Evolutionary conservation across 2,888 invertebrate genomes (phyloP), one percentile per base, ranked within the genome.

Genomic region (Yponomeuta malinellus): DNA sequence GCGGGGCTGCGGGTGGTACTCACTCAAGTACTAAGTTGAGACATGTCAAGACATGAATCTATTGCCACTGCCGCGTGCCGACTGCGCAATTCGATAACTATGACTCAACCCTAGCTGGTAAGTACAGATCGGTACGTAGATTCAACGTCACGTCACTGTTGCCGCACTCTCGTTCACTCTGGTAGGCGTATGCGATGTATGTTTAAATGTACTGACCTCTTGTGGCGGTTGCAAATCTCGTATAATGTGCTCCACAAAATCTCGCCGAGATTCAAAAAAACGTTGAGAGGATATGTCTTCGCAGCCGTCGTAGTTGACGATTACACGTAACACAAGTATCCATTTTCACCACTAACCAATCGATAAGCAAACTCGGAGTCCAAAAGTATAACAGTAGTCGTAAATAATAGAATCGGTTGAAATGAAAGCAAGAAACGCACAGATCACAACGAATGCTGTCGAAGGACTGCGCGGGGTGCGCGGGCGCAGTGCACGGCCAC

Each of bases 281-380:
- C 31, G 29, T 65, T 65, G 65, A 29, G 65, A 65, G 65, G 31
- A 65, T 29, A 65, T 65, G 65, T 65, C 65, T 65, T 31, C 65
- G 65, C n/a, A 65, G 23, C 23, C 65, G 65, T 65, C 65, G 23
- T 31, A 65, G 31, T 65, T n/a, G 12, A 65, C 65, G 31, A 29
- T 65, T 65, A 31, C 65, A 65, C 65, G 65, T 65, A 65, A 31
- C 65, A 65, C 65, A 65, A 12, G 65, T 31, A 65, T 65, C 31
- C 65, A 65, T 65, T 65, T 65, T n/a, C 23, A 65, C 31, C 31
- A 65, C 10, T 65, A 29, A 65, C 65, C 12, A 65, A 65, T 65
- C 65, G 65, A 29, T 65, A 65, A 65, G 65, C 31, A 65, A 29
- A 65, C 23, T 65, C 65, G 31, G 31, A 65, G 29, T 65, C 65